Evolutionary conservation across 2,888 invertebrate genomes (phyloP), one percentile per base, ranked within the genome.

Genomic region (Drosophila suboccidentalis): DNA sequence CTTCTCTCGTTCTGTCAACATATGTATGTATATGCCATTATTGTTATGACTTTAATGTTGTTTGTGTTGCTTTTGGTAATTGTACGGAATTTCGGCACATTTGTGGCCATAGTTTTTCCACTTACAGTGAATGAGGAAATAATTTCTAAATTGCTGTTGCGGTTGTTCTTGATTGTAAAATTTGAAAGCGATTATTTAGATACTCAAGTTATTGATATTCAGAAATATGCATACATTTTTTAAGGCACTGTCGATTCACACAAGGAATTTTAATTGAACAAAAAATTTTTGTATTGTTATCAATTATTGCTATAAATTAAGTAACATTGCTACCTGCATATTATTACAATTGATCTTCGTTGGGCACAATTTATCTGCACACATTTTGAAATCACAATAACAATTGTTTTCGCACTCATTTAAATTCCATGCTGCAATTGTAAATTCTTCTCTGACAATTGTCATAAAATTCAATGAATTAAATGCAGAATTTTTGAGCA

Each of bases 351-450:
- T 60, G 57, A 54, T 71, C 59, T 60, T 51, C 41, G 38, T 66
- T 22, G 32, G 26, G 2, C 77, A 75, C 69, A 78, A 47, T 53
- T 61, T 50, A 62, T 60, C 43, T 68, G 54, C 80, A 80, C 74
- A 74, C 44, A 66, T 57, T 71, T 84, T 51, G 6, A 2, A 9
- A 61, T 64, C 71, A 74, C 78, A 69, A 17, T 53, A 41, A 54
- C 44, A 60, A 43, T 87, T 61, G 29, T 62, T 59, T 44, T 46
- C 26, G 32, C 82, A 69, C 82, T 87, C 63, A 83, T 83, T 83
- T 32, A 79, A 73, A 83, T 83, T 83, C 83, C 76, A 54, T 26
- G 69, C 87, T 66, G 79, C 67, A 64, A 50, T 39, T 57, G 47
- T 53, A 43, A 29, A 11, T 17, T 47, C 58, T 58, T 58, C 15